A percentile compares a stretch with the other conserved stretches of the same genome.
Evolutionary conservation across 2,113 vertebrate species (phyloP).

Genomic region (Mystacornis crossleyi): DNA sequence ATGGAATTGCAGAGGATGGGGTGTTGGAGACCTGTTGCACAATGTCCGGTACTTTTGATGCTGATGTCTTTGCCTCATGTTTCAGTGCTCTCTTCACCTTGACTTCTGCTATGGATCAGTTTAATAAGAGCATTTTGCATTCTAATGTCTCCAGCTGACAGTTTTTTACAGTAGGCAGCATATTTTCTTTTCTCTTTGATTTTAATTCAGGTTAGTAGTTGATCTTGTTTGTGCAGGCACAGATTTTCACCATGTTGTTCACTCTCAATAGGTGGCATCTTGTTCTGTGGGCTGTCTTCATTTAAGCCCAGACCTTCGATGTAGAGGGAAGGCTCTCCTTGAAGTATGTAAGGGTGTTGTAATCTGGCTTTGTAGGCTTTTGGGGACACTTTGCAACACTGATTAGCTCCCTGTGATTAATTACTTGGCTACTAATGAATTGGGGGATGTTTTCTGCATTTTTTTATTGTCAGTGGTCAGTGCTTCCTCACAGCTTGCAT

Average conservation of each 20-base stretch:
- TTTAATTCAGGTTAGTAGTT: neutral
- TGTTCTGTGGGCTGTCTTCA: neutral
- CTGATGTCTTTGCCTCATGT: rapidly evolving
- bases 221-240: neutral
- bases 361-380: neutral
- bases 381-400: neutral
- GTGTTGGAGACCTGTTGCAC: neutral
- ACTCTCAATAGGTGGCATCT: neutral
- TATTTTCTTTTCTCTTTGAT: neutral
- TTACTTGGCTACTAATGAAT: neutral
- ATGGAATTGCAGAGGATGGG: neutral
- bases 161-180: neutral
- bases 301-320: neutral
- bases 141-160: neutral
- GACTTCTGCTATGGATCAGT: neutral
- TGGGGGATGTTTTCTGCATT: neutral
- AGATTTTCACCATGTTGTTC: neutral
- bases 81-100: neutral
- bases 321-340: neutral
- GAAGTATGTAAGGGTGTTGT: neutral
- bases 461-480: neutral
- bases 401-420: neutral
- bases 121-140: neutral
- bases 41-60: neutral
- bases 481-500: neutral